Evolutionary conservation across 2,888 invertebrate genomes (phyloP), one percentile per base, ranked within the genome.

Genomic region (Ischnus inquisitorius): DNA sequence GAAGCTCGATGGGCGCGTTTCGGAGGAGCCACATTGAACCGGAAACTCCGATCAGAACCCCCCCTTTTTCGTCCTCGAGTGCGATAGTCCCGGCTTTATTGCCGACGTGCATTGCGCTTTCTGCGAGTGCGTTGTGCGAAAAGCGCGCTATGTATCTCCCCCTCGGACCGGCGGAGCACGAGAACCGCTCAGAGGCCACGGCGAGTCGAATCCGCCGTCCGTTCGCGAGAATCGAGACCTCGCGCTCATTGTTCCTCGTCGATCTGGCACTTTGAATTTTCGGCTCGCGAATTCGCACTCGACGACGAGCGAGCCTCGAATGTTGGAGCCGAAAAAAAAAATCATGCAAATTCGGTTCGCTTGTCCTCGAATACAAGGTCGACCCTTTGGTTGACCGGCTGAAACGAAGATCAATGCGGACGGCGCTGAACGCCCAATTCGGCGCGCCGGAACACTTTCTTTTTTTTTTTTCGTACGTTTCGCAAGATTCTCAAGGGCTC

Each of bases 11-110:
- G 10, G 51, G 57, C 60, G 41, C 72, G 43, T n/a, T 41, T 43
- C 57, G 41, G 41, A 72, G 72, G 72, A 43, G 41, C 54, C 25
- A 72, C 60, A 22, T 57, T 41, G 57, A 72, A 72, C 72, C 54
- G 57, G 72, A 72, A 72, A 57, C 60, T 43, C 57, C 60, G 57
- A 57, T 25, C 25, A 43, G 72, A 34, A 8, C 34, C 72, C 22
- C n/a, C n/a, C n/a, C n/a, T n/a, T n/a, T n/a, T n/a, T n/a, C n/a
- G n/a, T n/a, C n/a, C n/a, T n/a, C n/a, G n/a, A n/a, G 41, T 43
- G 41, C 43, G 25, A 60, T 72, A 60, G n/a, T 22, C 25, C 12
- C 41, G 16, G 22, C 41, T 41, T 22, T 10, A 39, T 39, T n/a
- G n/a, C 14, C 16, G n/a, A 41, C 10, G 6, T 8, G 60, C 43